Conservation (phyloP, 1,140 invertebrate genomes). For the Maniola jurtina region DNA sequence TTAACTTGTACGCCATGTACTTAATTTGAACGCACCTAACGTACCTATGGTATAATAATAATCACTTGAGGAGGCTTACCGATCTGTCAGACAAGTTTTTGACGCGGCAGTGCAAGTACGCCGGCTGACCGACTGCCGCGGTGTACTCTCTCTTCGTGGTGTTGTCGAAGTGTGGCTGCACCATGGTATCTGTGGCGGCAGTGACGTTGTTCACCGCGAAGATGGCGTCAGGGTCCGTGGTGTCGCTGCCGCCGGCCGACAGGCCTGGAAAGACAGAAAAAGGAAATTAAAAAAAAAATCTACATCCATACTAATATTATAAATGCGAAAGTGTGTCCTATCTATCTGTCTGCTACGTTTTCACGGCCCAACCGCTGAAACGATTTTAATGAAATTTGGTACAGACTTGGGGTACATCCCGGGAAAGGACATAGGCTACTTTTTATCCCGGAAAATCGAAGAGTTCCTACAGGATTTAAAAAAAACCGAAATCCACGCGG, state of each 20-base stretch:
- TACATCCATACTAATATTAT: no score
- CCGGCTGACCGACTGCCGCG: constrained; percentile 91
- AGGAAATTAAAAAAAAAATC: not conserved
- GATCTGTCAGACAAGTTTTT: constrained; percentile 92
- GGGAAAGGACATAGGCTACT: no score
- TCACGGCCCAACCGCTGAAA: no score
- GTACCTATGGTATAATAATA: not conserved
- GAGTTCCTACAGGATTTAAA: no score
- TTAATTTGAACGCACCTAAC: no score
- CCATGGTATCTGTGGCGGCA: constrained; percentile 73
- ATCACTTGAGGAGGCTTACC: constrained; percentile 77
- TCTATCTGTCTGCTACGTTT: no score
- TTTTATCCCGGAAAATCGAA: no score
- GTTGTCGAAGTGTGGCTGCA: constrained; percentile 93
- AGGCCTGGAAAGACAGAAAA: constrained; percentile 40
- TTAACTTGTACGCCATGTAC: not conserved
- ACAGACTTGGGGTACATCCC: no score
- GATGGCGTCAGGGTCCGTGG: constrained; percentile 43
- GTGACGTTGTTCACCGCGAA: constrained; percentile 42
- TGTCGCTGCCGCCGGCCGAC: constrained; percentile 52
- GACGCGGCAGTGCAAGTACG: constrained; percentile 91
- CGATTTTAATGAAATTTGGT: no score
- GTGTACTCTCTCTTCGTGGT: constrained; percentile 89
- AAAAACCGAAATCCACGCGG: no score
- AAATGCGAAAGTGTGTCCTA: no score